Conservation (phyloP, 1,140 invertebrate species). For the Harpegnathos saltator region DNA sequence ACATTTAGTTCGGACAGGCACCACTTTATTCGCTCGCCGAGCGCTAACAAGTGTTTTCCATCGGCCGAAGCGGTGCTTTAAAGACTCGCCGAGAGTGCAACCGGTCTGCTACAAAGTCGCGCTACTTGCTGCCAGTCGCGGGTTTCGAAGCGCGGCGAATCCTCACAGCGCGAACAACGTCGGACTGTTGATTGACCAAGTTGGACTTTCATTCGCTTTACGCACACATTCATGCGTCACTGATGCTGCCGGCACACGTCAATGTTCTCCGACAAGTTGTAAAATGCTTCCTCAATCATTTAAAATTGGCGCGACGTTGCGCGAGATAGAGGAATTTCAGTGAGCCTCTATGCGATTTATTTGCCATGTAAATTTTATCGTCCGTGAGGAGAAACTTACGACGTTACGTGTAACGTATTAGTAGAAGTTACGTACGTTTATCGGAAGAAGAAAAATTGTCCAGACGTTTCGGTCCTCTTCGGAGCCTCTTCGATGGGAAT, state of each 20-base stretch:
- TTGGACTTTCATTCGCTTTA: constrained; percentile 9
- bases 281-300: constrained; percentile 4
- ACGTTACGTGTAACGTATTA: too few relatives aligned
- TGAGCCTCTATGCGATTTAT: too few relatives aligned
- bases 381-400: too few relatives aligned
- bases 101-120: constrained; percentile 55
- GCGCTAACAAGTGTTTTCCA: constrained; percentile 85
- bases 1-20: constrained; percentile 83
- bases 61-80: constrained; percentile 77
- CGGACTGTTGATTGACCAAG: constrained; percentile 36
- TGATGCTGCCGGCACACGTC: neutral
- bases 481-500: too few relatives aligned
- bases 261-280: neutral
- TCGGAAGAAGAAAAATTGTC: too few relatives aligned
- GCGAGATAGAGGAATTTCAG: too few relatives aligned
- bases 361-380: too few relatives aligned
- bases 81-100: constrained; percentile 74
- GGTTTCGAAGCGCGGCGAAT: constrained; percentile 62
- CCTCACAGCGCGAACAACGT: constrained; percentile 49
- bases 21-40: constrained; percentile 81
- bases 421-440: too few relatives aligned
- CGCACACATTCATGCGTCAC: neutral
- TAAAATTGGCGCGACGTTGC: too few relatives aligned
- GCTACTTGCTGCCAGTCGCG: constrained; percentile 51
- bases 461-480: too few relatives aligned